Evolutionary conservation across 1,140 invertebrate genomes (phyloP).

Genomic region (Solenopsis fugax): DNA sequence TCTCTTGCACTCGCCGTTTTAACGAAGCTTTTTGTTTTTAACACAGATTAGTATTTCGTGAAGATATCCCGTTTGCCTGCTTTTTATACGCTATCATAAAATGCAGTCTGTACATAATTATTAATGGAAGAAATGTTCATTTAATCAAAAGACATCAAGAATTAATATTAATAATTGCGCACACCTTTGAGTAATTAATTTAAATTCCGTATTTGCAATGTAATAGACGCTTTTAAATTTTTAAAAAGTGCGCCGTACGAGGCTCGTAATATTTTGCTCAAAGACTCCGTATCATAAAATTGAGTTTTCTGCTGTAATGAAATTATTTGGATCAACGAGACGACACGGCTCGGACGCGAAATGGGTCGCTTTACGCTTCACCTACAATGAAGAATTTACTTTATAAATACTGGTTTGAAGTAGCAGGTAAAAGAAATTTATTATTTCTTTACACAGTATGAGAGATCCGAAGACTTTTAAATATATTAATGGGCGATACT

Average conservation of each 20-base stretch:
- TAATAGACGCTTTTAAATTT: neutral
- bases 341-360: conserved; percentile 32
- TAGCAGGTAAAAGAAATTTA: conserved; percentile 20
- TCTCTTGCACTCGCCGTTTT: neutral
- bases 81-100: neutral
- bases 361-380: conserved; percentile 45
- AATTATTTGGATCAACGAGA: conserved; percentile 53
- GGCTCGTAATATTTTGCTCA: conserved; percentile 13
- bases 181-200: neutral
- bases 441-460: neutral
- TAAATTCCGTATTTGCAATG: conserved; percentile 14
- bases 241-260: neutral
- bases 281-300: conserved; percentile 48
- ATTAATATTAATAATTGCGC: conserved; percentile 8
- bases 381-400: conserved; percentile 41
- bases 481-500: neutral
- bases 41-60: neutral
- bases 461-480: neutral
- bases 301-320: conserved; percentile 41
- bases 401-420: conserved; percentile 21
- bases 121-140: conserved; percentile 18
- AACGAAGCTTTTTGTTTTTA: conserved; percentile 40
- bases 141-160: conserved; percentile 7
- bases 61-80: neutral
- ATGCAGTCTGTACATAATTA: neutral